Evolutionary conservation across 2,888 invertebrate genomes (phyloP).

Genomic region (Mimas tiliae): DNA sequence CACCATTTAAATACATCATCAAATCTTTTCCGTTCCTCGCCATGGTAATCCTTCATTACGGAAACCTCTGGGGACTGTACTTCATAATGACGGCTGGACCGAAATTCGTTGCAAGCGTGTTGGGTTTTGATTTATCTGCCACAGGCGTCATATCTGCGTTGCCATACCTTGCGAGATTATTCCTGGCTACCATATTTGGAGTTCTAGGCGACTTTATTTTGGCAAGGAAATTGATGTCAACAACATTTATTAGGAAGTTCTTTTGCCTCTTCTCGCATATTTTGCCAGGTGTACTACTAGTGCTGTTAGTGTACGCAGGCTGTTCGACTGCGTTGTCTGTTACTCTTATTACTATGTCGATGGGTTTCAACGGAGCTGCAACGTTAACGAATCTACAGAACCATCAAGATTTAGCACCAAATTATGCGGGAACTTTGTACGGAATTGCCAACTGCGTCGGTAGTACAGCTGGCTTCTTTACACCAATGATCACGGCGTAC

Average conservation of each 20-base stretch:
- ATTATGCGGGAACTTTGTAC: slow-evolving; percentile 90
- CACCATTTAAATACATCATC: slow-evolving; percentile 86
- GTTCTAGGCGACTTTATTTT: slow-evolving; percentile 87
- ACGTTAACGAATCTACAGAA: slow-evolving; percentile 86
- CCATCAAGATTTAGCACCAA: slow-evolving; percentile 91
- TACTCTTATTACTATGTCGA: slow-evolving; percentile 86
- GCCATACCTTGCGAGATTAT: slow-evolving; percentile 88
- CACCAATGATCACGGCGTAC: slow-evolving; percentile 89
- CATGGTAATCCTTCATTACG: slow-evolving; percentile 88
- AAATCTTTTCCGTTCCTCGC: slow-evolving; percentile 89
- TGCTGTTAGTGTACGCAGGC: slow-evolving; percentile 85
- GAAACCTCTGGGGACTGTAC: slow-evolving; percentile 90
- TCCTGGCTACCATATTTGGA: slow-evolving; percentile 89
- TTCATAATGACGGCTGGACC: slow-evolving; percentile 91
- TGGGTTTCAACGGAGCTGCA: slow-evolving; percentile 88
- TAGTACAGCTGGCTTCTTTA: slow-evolving; percentile 89
- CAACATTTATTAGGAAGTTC: slow-evolving; percentile 84
- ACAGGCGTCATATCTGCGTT: slow-evolving; percentile 89
- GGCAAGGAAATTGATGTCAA: slow-evolving; percentile 68
- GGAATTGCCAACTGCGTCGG: slow-evolving; percentile 91
- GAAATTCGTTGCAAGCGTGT: slow-evolving; percentile 88
- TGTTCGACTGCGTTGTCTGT: slow-evolving; percentile 86
- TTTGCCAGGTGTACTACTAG: slow-evolving; percentile 79
- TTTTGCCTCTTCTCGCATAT: slow-evolving; percentile 87
- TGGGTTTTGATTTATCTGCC: slow-evolving; percentile 88